Evolutionary conservation across 2,888 invertebrate species (phyloP), one percentile per base, ranked within the genome.

Genomic region (Polyommatus icarus): DNA sequence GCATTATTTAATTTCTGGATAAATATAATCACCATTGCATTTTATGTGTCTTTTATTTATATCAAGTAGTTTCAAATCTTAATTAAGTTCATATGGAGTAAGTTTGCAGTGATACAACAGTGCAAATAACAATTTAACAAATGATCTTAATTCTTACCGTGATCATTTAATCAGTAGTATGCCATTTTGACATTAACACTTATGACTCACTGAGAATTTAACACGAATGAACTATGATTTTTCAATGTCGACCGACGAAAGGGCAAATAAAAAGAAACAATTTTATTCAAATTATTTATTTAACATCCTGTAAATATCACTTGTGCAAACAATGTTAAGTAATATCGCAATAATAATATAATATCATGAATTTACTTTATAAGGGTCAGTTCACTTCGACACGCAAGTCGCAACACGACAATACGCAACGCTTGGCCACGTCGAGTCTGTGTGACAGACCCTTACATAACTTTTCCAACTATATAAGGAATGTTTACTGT

Each of bases 21-120:
- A 88, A 91, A 92, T 92, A 93, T 93, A 92, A 93, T 92, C 93
- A 91, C 89, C 88, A 92, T 90, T 92, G 91, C 92, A 92, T 92
- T 92, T 91, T 89, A 87, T 77, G 80, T 77, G 82, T 81, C 82
- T 91, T 89, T 89, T 84, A 86, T 87, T 88, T 40, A 2, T 40
- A 40, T 40, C 40, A 40, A 40, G 40, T 40, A 40, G 40, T 40
- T 40, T n/a, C n/a, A n/a, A n/a, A n/a, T n/a, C n/a, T n/a, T n/a
- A n/a, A n/a, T n/a, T n/a, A n/a, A n/a, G n/a, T n/a, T n/a, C n/a
- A n/a, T n/a, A n/a, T n/a, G n/a, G n/a, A n/a, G n/a, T n/a, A n/a
- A n/a, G n/a, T n/a, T n/a, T n/a, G n/a, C n/a, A n/a, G n/a, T n/a
- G n/a, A n/a, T n/a, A n/a, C n/a, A n/a, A n/a, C n/a, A n/a, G n/a